Evolutionary conservation across 2,888 invertebrate genomes (phyloP), one percentile per base, ranked within the genome.

Genomic region (Himalopsyche tibetana): DNA sequence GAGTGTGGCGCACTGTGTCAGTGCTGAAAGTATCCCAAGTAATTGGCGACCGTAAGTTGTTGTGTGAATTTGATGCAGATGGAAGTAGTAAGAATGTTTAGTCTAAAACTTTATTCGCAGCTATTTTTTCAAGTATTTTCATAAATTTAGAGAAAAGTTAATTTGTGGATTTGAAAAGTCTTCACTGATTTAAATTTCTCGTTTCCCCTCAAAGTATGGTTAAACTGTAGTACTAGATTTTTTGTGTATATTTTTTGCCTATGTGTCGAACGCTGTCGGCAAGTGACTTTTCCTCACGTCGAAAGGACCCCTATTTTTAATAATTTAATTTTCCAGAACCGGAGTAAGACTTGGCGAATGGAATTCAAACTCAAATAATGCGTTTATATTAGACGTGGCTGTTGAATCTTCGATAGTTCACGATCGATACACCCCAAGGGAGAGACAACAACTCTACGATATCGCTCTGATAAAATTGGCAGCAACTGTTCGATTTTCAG

Each of bases 1-100:
- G 82, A 96, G 96, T 0, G 96, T 96, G 0, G 96, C 95, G 0
- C 96, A 97, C 90, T 97, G 97, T 89, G 92, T 96, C 38, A 95
- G 94, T 89, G 95, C 95, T 3, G 92, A 94, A 56, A 95, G 95
- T 86, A 91, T 96, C n/a, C 96, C 95, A 0, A 89, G 89, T 6
- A 92, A 92, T 55, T 96, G 95, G 95, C 93, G 90, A 88, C 89
- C 96, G 94, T 95, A 91, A 94, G 94, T 91, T 83, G 6, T 56
- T 56, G 1, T n/a, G 9, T 56, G 17, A 63, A 3, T 9, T 63
- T 63, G 6, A n/a, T 63, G n/a, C 11, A 63, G 6, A 63, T 4
- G 11, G 12, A 4, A 12, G 11, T 55, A 28, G 28, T 28, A 28
- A 28, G 28, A 28, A 28, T 28, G 0, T 17, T 56, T n/a, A n/a